phyloP scores from a whole-genome alignment of 2,797 vertebrate genomes.

The Fistularia tabacaria region DNA sequence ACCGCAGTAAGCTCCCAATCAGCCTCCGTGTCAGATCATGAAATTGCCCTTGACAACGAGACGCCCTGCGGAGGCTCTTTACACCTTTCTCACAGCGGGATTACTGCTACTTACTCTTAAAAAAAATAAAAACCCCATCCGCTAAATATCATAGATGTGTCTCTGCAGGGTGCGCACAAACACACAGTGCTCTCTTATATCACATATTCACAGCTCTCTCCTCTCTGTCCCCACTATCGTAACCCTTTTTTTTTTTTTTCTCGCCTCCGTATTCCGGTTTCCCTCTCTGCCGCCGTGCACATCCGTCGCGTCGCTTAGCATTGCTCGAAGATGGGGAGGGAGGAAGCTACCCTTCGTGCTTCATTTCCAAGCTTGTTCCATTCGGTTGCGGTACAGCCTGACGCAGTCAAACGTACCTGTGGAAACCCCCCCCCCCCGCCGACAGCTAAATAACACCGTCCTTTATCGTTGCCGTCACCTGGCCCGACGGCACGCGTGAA shows the following conservation, averaged over 20 bases:
- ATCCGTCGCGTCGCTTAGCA: background rate
- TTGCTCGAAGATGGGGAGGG: background rate
- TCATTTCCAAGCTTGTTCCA: slow-evolving; percentile 14
- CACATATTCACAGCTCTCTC: background rate
- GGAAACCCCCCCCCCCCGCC: background rate
- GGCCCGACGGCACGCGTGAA: background rate
- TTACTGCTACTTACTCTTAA: slow-evolving; percentile 14
- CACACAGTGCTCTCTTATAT: background rate
- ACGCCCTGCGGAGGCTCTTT: slow-evolving; percentile 6
- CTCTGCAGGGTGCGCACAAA: background rate
- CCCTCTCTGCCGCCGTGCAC: background rate
- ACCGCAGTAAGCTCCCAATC: slow-evolving; percentile 3
- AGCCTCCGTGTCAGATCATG: slow-evolving; percentile 2
- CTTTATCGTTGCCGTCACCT: slow-evolving; percentile 3
- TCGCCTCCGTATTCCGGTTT: slow-evolving; percentile 4
- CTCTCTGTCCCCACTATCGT: background rate
- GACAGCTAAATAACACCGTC: background rate
- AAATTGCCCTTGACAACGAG: slow-evolving; percentile 26
- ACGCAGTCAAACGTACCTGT: background rate
- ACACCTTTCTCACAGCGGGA: slow-evolving; percentile 19
- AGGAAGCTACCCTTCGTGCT: slow-evolving; percentile 3
- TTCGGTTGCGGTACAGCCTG: slow-evolving; percentile 1
- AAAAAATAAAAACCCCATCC: slow-evolving; percentile 7
- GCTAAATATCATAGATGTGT: background rate
- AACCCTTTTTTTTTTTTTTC: slow-evolving; percentile 2